Base-by-base conservation (phyloP, 2,797 vertebrate species). In the Coccyzus lansbergi region DNA sequence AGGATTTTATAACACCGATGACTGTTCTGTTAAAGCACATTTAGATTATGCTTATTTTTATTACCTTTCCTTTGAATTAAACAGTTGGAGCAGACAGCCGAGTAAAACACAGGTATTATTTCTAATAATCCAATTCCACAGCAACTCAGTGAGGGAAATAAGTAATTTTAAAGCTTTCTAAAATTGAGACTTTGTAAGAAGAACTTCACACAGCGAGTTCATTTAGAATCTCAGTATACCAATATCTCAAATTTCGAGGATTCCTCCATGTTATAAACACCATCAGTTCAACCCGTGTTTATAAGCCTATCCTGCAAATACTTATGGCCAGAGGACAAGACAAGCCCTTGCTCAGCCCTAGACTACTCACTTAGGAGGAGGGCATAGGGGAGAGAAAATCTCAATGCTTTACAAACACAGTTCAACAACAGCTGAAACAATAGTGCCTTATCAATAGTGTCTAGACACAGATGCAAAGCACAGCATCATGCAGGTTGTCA, bases 51-150 rank as follows among this genome's bases (percentile, higher is more conserved):
- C 68, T 85, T 59, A 63, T 62, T 85, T 56, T 79, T 67, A 24
- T 63, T 67, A 63, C 76, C 36, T 80, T 70, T 75, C 72, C 33
- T 70, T 77, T 77, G 72, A 94, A 80, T 80, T 51, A 56, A 86
- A 51, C n/a, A 69, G 31, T 28, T 1, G 1, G 36, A 95, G 33
- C 65, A 86, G 58, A 36, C 28, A 68, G 80, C 20, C 29, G 16
- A 48, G 69, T 31, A 74, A 94, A 93, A 78, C 22, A 88, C 12
- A 52, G 49, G 34, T 75, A 68, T 92, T 86, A 58, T 38, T 71
- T 64, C 72, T 72, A 92, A 75, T 84, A 95, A 95, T 82, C 53
- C 51, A 87, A 52, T 86, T 86, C 53, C 88, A 84, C 46, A 84
- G 67, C 22, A 76, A 84, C 31, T 46, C 88, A 76, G 64, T 8